These are phyloP conservation scores for Carcinoscorpius rotundicauda DNA, from an alignment of 1,140 invertebrate genomes.

Conservation along the genomic window DNA sequence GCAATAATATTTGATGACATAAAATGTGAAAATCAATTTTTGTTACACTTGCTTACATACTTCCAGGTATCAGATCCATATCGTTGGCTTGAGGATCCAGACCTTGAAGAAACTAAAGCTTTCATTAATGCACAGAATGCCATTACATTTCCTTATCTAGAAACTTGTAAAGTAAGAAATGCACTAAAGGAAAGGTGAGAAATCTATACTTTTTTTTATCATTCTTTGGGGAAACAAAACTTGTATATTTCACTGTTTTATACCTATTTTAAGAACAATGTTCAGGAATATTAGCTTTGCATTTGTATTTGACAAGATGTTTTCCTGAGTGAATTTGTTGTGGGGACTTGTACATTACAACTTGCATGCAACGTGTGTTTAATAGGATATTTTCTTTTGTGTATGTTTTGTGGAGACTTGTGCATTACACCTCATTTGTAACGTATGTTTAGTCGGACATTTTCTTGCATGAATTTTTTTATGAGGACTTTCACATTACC, in stretches of 20 bases:
- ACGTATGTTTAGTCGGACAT: too few species aligned
- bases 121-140: slow-evolving; percentile 89
- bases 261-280: too few species aligned
- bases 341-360: too few species aligned
- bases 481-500: too few species aligned
- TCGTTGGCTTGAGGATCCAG: slow-evolving; percentile 92
- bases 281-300: too few species aligned
- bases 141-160: slow-evolving; percentile 72
- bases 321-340: neutral
- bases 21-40: slow-evolving; percentile 2
- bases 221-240: slow-evolving; percentile 6
- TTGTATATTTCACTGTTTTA: neutral
- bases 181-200: slow-evolving; percentile 51
- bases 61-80: slow-evolving; percentile 78
- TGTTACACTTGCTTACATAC: neutral
- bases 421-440: too few species aligned
- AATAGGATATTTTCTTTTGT: too few species aligned
- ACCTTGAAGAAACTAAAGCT: slow-evolving; percentile 75
- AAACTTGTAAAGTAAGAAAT: slow-evolving; percentile 55
- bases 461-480: too few species aligned
- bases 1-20: neutral
- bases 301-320: neutral
- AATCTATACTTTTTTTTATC: slow-evolving; percentile 3
- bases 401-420: too few species aligned
- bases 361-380: slow-evolving; percentile 8